Evolutionary conservation across 2,113 vertebrate species (phyloP), one percentile per base, ranked within the genome.

Genomic region (Phycodurus eques): DNA sequence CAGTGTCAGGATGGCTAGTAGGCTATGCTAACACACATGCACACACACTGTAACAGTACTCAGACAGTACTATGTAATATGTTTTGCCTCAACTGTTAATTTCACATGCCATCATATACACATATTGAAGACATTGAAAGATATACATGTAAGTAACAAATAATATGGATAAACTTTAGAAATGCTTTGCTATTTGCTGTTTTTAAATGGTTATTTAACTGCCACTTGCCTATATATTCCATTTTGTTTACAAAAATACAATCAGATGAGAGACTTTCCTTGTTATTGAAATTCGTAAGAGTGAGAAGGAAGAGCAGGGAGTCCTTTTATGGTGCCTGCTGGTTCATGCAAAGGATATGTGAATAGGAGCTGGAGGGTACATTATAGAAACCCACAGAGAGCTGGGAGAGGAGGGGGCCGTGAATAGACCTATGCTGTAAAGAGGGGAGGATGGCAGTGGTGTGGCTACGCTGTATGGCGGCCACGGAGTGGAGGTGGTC

Each of bases 401-500:
- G 39, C 20, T 2, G 0, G 53, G 72, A 74, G 68, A 57, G 67
- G 67, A 67, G 72, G 70, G 65, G 72, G 73, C 68, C 61, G 79
- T 76, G 71, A 78, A 79, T 72, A 86, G 80, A 75, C 75, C 75
- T 79, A 82, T 74, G 80, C 79, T 82, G 77, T 76, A 68, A 53
- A 61, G 43, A 67, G 31, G 61, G 31, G 39, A 81, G 67, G 73
- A 76, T 65, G 64, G 67, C 68, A 57, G 67, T 67, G 59, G 73
- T 77, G 75, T 69, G 64, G 56, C 68, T 59, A 62, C 67, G 67
- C 78, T 79, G 76, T 80, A 22, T 47, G 69, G 65, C 62, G 62
- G 51, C 77, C 63, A 75, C 73, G 68, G 53, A 73, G 47, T 83
- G 74, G 68, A 83, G 80, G 71, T 82, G 83, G 60, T 78, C 70